Evolutionary conservation across 2,888 invertebrate species (phyloP).

Genomic region (Parnassius glacialis): DNA sequence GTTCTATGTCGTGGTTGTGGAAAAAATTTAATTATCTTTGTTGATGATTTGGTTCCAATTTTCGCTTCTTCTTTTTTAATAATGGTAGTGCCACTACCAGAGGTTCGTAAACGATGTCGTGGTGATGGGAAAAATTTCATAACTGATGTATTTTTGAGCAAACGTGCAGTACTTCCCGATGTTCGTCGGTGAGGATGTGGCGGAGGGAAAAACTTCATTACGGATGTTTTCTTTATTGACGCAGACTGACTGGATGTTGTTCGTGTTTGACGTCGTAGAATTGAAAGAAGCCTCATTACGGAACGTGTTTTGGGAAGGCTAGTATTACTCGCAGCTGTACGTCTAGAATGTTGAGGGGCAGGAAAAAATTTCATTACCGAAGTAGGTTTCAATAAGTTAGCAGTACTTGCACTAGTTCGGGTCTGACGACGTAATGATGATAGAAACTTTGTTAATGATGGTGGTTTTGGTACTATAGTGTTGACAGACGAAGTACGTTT

Average conservation of each 20-base stretch:
- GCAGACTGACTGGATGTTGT: not conserved
- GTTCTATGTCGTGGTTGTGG: slow-evolving; percentile 13
- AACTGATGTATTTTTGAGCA: not conserved
- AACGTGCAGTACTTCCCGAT: not conserved
- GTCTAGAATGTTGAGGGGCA: not conserved
- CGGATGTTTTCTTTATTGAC: not conserved
- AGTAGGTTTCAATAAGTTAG: slow-evolving; percentile 1
- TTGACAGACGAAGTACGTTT: slow-evolving; percentile 14
- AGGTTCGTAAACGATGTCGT: not conserved
- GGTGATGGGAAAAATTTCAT: slow-evolving; percentile 2
- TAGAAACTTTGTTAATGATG: slow-evolving; percentile 1
- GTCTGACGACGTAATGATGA: not conserved
- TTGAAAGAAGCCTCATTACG: not conserved
- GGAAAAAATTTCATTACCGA: slow-evolving; percentile 17
- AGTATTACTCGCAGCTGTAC: slow-evolving; percentile 9
- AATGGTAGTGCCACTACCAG: not conserved
- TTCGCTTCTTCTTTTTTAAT: not conserved
- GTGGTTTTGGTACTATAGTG: slow-evolving; percentile 5
- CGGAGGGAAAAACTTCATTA: slow-evolving; percentile 11
- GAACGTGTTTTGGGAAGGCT: slow-evolving; percentile 1
- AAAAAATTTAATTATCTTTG: slow-evolving; percentile 17
- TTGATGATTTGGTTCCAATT: not conserved
- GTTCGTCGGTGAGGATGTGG: not conserved
- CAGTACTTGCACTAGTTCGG: slow-evolving; percentile 6
- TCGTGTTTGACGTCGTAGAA: not conserved